A percentile compares a stretch with the other conserved stretches of the same genome.
Conservation (phyloP, 2,797 vertebrate species). For the Lacerta agilis region DNA sequence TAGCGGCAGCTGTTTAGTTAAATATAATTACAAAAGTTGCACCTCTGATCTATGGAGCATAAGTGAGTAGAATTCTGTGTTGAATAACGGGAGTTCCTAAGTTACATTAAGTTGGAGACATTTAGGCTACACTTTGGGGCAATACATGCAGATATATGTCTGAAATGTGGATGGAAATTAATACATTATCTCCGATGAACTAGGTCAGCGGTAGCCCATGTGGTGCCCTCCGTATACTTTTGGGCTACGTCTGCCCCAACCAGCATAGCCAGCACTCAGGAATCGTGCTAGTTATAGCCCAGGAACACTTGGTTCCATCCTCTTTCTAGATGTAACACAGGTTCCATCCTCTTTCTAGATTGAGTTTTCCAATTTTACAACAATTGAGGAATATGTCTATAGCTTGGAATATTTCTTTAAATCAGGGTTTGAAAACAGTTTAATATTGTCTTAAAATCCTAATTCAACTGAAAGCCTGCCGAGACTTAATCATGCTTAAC, state of each 20-base stretch:
- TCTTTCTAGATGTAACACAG: background rate
- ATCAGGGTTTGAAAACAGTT: background rate
- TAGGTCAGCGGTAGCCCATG: background rate
- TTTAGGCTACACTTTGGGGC: background rate
- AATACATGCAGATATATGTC: background rate
- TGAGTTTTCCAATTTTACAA: background rate
- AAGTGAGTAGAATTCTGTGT: background rate
- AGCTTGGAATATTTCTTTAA: background rate
- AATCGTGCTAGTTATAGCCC: too few species aligned
- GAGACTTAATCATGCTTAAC: background rate
- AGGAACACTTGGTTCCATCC: background rate
- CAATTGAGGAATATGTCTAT: background rate
- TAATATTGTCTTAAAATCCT: background rate
- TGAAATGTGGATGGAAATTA: background rate
- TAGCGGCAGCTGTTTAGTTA: background rate
- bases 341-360: background rate
- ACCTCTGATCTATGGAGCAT: background rate
- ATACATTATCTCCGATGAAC: background rate
- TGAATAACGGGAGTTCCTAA: background rate
- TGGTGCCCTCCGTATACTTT: too few species aligned
- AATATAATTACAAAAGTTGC: constrained; percentile 12
- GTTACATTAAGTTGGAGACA: background rate
- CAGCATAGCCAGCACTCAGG: too few species aligned
- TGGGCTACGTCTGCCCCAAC: too few species aligned
- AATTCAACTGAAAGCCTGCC: background rate